Evolutionary conservation across 2,113 vertebrate species (phyloP).

Genomic region (Rousettus leschenaultii): DNA sequence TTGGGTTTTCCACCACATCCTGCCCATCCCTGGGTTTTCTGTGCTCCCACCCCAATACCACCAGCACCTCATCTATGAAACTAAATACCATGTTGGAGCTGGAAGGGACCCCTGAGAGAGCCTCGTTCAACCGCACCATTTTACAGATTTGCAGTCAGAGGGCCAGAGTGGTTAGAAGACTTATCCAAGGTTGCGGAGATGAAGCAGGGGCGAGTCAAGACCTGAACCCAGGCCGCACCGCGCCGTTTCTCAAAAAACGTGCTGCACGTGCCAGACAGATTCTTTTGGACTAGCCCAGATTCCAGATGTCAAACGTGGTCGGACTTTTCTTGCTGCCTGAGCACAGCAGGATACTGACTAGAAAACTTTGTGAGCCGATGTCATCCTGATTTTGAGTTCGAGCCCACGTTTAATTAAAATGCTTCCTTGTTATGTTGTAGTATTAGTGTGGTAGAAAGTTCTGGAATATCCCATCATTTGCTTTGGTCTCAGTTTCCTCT

Average conservation of each 20-base stretch:
- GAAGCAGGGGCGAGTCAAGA: background rate
- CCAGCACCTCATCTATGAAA: constrained; percentile 55
- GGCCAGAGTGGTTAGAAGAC: constrained; percentile 3
- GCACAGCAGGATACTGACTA: background rate
- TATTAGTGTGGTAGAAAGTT: background rate
- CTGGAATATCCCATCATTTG: background rate
- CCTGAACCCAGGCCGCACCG: background rate
- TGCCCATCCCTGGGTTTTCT: constrained; percentile 34
- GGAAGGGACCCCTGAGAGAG: constrained; percentile 17
- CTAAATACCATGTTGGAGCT: constrained; percentile 50
- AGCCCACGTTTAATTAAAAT: background rate
- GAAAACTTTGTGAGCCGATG: background rate
- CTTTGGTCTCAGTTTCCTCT: background rate
- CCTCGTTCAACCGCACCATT: background rate
- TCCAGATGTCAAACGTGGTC: background rate
- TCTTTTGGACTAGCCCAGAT: background rate
- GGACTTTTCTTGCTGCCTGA: background rate
- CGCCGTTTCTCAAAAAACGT: background rate
- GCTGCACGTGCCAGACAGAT: background rate
- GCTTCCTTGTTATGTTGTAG: background rate
- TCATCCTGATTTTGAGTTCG: constrained; percentile 20
- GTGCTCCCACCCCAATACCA: constrained; percentile 35
- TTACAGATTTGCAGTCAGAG: background rate
- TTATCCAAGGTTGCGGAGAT: background rate
- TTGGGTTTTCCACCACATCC: constrained; percentile 35